These are phyloP conservation scores for Siniperca chuatsi DNA, from an alignment of 2,113 vertebrate species.

Conservation along the genomic window DNA sequence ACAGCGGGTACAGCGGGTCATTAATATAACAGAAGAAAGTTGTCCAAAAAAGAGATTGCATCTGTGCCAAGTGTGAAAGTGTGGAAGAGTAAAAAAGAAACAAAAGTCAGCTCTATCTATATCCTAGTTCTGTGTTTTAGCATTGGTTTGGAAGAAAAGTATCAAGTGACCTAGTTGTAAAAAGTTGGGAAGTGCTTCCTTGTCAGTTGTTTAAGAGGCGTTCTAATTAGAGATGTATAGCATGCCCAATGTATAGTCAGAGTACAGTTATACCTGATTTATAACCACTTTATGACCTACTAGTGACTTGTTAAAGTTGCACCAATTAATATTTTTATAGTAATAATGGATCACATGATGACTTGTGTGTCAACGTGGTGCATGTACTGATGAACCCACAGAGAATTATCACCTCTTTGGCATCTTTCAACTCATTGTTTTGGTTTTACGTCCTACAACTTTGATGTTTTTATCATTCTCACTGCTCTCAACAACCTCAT, in stretches of 20 bases:
- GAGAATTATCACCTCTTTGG: neutral
- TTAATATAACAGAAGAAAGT: neutral
- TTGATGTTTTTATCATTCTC: too few relatives aligned
- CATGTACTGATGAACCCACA: neutral
- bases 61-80: constrained; percentile 10
- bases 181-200: constrained; percentile 25
- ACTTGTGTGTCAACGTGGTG: neutral
- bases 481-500: too few relatives aligned
- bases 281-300: neutral
- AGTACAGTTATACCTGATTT: neutral
- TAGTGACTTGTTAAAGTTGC: neutral
- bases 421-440: too few relatives aligned
- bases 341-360: neutral
- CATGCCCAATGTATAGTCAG: neutral
- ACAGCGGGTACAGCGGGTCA: neutral
- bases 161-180: constrained; percentile 37
- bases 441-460: too few relatives aligned
- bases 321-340: neutral
- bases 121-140: neutral
- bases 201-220: neutral
- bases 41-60: neutral
- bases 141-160: constrained; percentile 2
- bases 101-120: neutral
- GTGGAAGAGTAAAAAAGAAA: constrained; percentile 20
- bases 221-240: neutral